phyloP scores from a whole-genome alignment of 2,888 invertebrate genomes.

The Oithona nana region DNA sequence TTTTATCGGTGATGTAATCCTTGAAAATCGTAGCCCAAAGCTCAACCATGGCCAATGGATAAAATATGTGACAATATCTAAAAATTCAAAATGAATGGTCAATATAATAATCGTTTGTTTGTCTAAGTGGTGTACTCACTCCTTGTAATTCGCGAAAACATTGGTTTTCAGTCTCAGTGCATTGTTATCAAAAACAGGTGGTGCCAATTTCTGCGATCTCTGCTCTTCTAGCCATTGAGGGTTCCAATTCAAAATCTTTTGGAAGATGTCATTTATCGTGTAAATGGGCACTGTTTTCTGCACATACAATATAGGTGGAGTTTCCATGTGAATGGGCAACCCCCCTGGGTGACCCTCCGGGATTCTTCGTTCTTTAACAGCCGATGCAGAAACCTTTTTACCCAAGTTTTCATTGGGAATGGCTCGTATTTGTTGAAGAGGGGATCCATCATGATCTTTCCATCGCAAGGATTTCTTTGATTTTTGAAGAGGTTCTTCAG shows the following conservation, averaged over 20 bases:
- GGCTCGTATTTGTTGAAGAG: not conserved
- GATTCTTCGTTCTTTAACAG: not conserved
- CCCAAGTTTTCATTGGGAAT: not conserved
- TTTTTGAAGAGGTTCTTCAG: too few relatives aligned
- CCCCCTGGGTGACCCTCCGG: not conserved
- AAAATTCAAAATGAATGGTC: too few relatives aligned
- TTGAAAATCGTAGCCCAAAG: constrained; percentile 36
- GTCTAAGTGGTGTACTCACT: too few relatives aligned
- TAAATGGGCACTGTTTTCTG: too few relatives aligned
- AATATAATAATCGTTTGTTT: too few relatives aligned
- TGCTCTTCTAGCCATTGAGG: constrained; percentile 20
- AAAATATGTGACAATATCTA: constrained; percentile 39
- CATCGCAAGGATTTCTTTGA: not conserved
- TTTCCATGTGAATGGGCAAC: too few relatives aligned
- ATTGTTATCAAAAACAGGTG: constrained; percentile 2
- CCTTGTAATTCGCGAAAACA: constrained; percentile 35
- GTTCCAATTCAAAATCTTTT: constrained; percentile 20
- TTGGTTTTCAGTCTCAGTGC: not conserved
- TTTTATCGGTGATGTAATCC: constrained; percentile 20
- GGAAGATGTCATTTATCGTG: constrained; percentile 13
- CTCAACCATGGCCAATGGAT: constrained; percentile 40
- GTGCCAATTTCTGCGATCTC: constrained; percentile 7
- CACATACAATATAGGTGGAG: too few relatives aligned
- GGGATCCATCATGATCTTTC: not conserved
- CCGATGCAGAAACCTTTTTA: not conserved